Conservation (phyloP, 2,113 vertebrate genomes). For the Axis porcinus region DNA sequence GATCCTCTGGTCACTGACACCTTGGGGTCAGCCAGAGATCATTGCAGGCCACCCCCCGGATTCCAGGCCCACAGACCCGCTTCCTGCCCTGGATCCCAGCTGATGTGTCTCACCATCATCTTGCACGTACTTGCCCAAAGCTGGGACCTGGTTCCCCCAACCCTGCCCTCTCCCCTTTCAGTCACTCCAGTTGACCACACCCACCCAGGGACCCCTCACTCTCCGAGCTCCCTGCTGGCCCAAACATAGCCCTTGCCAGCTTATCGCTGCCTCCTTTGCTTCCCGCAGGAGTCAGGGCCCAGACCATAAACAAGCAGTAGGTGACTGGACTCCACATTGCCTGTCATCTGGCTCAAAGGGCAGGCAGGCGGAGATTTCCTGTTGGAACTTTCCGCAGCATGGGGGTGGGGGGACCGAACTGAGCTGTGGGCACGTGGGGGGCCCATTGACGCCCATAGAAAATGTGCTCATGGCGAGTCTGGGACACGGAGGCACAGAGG, state of each 20-base stretch:
- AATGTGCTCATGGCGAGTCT: neutral
- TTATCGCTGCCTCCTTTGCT: neutral
- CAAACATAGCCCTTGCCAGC: neutral
- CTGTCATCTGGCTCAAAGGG: neutral
- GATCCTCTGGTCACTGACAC: neutral
- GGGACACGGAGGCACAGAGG: neutral
- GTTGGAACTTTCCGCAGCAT: no score
- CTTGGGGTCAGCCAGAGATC: neutral
- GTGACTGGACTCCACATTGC: neutral
- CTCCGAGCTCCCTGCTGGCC: neutral
- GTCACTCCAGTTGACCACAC: no score
- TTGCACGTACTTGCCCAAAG: neutral
- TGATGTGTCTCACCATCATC: neutral
- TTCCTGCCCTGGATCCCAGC: neutral
- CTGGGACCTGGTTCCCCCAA: neutral
- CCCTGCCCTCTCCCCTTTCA: neutral
- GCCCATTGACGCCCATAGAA: neutral
- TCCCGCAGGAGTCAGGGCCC: neutral
- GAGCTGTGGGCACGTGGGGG: no score
- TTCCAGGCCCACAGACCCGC: neutral
- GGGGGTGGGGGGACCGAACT: neutral
- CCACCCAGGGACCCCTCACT: neutral
- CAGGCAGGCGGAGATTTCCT: neutral
- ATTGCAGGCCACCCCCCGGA: no score
- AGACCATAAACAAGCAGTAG: fast-evolving